These are phyloP conservation scores for Leucosticte australis DNA, from an alignment of 2,113 vertebrate genomes.

Conservation along the genomic window DNA sequence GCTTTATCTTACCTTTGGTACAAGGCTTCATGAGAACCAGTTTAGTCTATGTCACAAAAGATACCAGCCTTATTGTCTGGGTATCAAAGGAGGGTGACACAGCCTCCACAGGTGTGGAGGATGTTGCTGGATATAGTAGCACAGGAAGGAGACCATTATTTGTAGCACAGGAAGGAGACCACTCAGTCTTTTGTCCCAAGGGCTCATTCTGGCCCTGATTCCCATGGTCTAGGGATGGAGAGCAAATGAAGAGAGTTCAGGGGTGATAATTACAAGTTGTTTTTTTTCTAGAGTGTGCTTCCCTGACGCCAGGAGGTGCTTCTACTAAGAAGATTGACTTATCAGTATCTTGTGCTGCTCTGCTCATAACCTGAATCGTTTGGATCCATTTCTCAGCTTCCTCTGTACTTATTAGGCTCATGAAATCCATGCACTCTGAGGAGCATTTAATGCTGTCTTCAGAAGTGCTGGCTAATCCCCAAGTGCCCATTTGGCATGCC, in stretches of 20 bases:
- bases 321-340: background rate
- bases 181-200: background rate
- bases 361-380: fast-evolving
- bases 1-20: background rate
- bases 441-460: background rate
- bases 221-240: background rate
- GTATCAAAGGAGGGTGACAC: background rate
- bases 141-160: background rate
- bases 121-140: background rate
- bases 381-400: background rate
- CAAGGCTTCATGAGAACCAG: background rate
- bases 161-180: background rate
- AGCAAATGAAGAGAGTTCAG: background rate
- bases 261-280: background rate
- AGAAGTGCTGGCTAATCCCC: background rate
- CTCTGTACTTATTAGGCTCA: background rate
- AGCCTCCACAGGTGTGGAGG: background rate
- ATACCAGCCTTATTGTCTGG: background rate
- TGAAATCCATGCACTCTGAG: background rate
- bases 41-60: background rate
- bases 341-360: background rate
- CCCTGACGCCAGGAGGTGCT: background rate
- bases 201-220: background rate
- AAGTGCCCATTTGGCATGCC: background rate
- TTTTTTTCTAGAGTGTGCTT: background rate